Percentiles rank a stretch among this genome's conserved stretches.
Evolutionary conservation across 1,140 invertebrate genomes (phyloP).

Genomic region (Chelonus insularis): DNA sequence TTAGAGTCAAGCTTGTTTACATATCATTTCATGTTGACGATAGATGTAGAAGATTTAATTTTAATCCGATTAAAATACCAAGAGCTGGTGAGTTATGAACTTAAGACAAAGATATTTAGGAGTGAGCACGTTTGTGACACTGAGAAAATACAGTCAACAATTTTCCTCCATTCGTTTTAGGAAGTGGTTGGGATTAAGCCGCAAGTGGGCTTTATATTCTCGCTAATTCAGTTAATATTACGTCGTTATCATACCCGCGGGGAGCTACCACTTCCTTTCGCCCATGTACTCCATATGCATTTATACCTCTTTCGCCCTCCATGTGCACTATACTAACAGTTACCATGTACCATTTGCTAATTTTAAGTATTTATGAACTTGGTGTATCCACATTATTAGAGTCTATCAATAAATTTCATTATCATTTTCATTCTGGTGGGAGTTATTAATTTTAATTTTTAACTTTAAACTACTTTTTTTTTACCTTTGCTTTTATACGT

Average conservation of each 20-base stretch:
- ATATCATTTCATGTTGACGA: no score
- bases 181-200: slow-evolving; percentile 42
- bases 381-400: no score
- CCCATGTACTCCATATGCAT: slow-evolving; percentile 11
- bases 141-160: slow-evolving; percentile 25
- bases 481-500: no score
- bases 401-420: no score
- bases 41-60: no score
- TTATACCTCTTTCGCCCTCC: not conserved
- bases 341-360: not conserved
- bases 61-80: no score
- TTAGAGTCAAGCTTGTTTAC: no score
- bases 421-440: no score
- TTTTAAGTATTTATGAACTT: no score
- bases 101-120: not conserved
- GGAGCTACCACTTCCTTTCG: slow-evolving; percentile 4
- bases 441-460: no score
- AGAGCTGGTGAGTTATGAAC: no score
- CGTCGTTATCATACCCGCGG: slow-evolving; percentile 38
- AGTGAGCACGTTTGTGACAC: not conserved
- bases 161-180: slow-evolving; percentile 26
- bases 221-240: slow-evolving; percentile 43
- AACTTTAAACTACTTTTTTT: no score
- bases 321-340: not conserved
- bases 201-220: slow-evolving; percentile 40